Evolutionary conservation across 2,113 vertebrate species (phyloP).

Genomic region (Lasiurus borealis): DNA sequence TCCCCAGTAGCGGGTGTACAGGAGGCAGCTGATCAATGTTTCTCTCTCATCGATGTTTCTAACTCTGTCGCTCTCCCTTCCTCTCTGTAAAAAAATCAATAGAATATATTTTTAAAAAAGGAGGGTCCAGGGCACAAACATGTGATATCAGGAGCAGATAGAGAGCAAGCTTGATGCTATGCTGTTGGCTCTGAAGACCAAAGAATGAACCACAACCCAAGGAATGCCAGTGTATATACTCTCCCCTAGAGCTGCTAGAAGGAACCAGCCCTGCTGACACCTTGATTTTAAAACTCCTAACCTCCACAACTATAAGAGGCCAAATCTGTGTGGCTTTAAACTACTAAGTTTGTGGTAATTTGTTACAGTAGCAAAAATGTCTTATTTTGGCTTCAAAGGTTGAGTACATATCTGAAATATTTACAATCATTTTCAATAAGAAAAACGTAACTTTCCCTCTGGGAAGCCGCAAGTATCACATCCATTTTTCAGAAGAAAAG

Average conservation of each 20-base stretch:
- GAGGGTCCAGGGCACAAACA: neutral
- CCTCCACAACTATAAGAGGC: neutral
- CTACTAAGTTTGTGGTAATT: neutral
- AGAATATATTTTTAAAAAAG: neutral
- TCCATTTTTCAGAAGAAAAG: neutral
- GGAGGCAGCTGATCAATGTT: too few relatives aligned
- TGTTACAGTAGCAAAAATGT: neutral
- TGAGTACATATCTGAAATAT: neutral
- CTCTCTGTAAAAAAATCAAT: too few relatives aligned
- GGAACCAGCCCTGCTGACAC: neutral
- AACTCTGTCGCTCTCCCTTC: too few relatives aligned
- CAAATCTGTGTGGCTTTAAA: neutral
- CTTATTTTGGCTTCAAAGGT: neutral
- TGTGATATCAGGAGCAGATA: neutral
- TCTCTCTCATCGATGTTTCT: too few relatives aligned
- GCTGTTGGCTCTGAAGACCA: neutral
- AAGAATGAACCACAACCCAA: neutral
- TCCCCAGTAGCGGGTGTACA: too few relatives aligned
- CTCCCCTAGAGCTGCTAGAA: neutral
- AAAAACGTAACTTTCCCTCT: neutral
- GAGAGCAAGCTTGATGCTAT: neutral
- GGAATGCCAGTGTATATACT: neutral
- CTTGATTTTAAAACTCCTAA: neutral
- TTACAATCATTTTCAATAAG: slow-evolving; percentile 8
- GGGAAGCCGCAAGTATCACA: neutral